These are phyloP conservation scores for Macaria notata DNA, from an alignment of 2,888 invertebrate species.

Conservation along the genomic window DNA sequence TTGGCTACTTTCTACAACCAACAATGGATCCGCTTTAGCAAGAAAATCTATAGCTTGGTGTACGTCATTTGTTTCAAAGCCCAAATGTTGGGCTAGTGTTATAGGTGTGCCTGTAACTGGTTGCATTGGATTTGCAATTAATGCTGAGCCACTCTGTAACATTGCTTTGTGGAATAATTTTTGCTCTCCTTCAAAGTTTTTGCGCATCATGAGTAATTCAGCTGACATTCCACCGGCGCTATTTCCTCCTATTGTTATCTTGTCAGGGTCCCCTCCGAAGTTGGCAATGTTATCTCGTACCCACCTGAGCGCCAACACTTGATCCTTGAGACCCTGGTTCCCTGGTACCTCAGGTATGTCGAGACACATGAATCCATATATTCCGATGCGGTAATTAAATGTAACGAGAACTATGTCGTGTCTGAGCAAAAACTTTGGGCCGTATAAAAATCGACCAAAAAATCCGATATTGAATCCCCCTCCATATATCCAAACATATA, in stretches of 20 bases:
- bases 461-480: constrained; percentile 48
- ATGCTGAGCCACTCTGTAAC: constrained; percentile 44
- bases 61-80: constrained; percentile 34
- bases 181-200: constrained; percentile 26
- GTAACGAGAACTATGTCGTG: constrained; percentile 49
- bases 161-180: constrained; percentile 45
- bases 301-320: constrained; percentile 52
- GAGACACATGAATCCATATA: constrained; percentile 60
- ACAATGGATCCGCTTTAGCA: constrained; percentile 31
- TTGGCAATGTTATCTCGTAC: constrained; percentile 51
- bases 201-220: constrained; percentile 45
- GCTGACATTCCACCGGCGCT: constrained; percentile 55
- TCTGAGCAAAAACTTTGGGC: constrained; percentile 46
- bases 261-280: constrained; percentile 54
- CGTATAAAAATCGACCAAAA: constrained; percentile 34
- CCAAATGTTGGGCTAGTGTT: constrained; percentile 41
- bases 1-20: constrained; percentile 37
- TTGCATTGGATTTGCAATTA: constrained; percentile 27
- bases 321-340: constrained; percentile 61
- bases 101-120: constrained; percentile 37
- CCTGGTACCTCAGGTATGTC: constrained; percentile 56
- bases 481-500: constrained; percentile 57
- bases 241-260: constrained; percentile 52
- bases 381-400: constrained; percentile 53
- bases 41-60: constrained; percentile 44